Percentiles rank a stretch among this genome's conserved stretches.
These are phyloP conservation scores for Mixornis gularis DNA, from an alignment of 2,113 vertebrate species.

Conservation along the genomic window DNA sequence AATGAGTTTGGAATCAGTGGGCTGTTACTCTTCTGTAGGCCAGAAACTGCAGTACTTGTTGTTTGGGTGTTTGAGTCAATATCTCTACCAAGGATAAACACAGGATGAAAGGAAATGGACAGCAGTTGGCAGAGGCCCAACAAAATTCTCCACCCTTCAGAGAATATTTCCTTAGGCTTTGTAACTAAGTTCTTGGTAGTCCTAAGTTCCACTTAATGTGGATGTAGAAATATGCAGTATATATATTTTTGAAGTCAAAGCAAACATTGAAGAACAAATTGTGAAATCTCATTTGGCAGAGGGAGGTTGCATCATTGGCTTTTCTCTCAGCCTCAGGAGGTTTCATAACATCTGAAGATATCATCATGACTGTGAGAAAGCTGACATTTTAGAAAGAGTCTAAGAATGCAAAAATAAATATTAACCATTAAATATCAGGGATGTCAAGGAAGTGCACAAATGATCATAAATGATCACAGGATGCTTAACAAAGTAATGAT, in stretches of 20 bases:
- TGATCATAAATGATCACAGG: neutral
- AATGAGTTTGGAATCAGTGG: neutral
- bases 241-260: constrained; percentile 52
- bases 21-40: neutral
- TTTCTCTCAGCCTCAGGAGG: constrained; percentile 53
- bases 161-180: constrained; percentile 46
- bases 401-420: neutral
- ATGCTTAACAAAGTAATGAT: neutral
- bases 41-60: neutral
- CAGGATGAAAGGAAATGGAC: constrained; percentile 26
- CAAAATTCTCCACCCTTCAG: constrained; percentile 30
- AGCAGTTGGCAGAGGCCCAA: neutral
- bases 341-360: constrained; percentile 70
- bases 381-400: constrained; percentile 54
- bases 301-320: constrained; percentile 51
- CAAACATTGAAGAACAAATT: constrained; percentile 70
- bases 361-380: constrained; percentile 57
- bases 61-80: neutral
- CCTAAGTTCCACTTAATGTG: constrained; percentile 22
- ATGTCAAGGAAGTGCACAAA: neutral
- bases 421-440: constrained; percentile 23
- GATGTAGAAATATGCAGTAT: constrained; percentile 40
- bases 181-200: neutral
- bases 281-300: constrained; percentile 65
- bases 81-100: constrained; percentile 16